Base-by-base conservation (phyloP, 1,140 invertebrate species). In the Notospermus geniculatus region DNA sequence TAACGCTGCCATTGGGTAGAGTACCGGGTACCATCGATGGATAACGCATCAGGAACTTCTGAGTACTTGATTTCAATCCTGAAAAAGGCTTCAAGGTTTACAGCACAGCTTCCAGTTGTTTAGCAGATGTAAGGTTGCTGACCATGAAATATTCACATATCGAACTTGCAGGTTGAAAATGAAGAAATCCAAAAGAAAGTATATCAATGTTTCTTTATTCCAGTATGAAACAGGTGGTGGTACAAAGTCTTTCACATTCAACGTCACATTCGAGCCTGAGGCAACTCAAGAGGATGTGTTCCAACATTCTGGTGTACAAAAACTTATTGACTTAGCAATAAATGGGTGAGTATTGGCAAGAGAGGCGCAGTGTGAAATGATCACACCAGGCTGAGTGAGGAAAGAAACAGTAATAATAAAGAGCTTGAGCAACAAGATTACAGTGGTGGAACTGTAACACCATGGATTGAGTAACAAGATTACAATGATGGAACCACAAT, bases 271-370 rank as follows among this genome's bases (percentile, higher is more conserved):
- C 70, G 77, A 78, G 50, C 75, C 76, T 9, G 74, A 78, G 63
- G 75, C 78, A 2, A 60, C 59, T 2, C 79, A 81, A 59, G 67
- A 74, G 56, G 76, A 76, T 60, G 68, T 80, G 11, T 81, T 80
- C 67, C 72, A 78, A 17, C 70, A 79, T 56, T 79, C 69, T 11
- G 79, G 80, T n/a, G 73, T 81, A n/a, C 79, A 74, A 43, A 74
- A 73, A 56, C 68, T 82, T 7, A 73, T 81, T 36, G 74, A 80
- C 50, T 77, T 79, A 73, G 73, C 79, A 25, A 60, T 80, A 7
- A 72, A 71, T 62, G 80, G 80, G 78, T 81, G 66, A 63, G 60
- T 56, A 1, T 4, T 36, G 4, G 5, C 32, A 7, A 4, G 15
- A 15, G 32, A 36, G 4, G 32, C 32, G 15, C 32, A 36, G 4